Percentiles rank a stretch among this genome's conserved stretches.
These are phyloP conservation scores for Gonocerus acuteangulatus DNA, from an alignment of 2,888 invertebrate genomes.

Conservation along the genomic window DNA sequence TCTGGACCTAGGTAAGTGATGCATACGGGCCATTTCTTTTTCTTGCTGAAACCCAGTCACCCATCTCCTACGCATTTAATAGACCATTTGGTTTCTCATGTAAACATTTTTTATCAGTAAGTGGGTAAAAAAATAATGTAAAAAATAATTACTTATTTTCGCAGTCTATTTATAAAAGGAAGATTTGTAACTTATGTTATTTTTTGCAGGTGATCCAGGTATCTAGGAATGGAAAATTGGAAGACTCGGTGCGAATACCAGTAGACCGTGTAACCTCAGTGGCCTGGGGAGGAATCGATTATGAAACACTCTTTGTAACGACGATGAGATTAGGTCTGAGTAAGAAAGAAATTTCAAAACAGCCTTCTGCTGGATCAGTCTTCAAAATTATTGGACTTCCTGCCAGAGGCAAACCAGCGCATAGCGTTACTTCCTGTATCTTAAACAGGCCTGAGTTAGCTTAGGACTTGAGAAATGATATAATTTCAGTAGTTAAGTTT, in stretches of 20 bases:
- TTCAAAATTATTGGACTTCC: slow-evolving; percentile 45
- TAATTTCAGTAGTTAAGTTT: too few species aligned
- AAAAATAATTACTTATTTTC: too few species aligned
- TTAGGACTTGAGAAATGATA: too few species aligned
- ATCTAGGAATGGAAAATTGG: slow-evolving; percentile 49
- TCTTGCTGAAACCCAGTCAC: too few species aligned
- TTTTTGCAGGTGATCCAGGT: slow-evolving; percentile 53
- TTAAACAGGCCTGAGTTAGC: not conserved
- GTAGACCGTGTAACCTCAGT: slow-evolving; percentile 58
- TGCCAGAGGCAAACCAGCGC: slow-evolving; percentile 42
- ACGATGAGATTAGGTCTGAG: slow-evolving; percentile 48
- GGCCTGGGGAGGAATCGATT: slow-evolving; percentile 59
- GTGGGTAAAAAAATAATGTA: too few species aligned
- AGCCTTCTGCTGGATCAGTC: slow-evolving; percentile 47
- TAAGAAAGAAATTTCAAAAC: slow-evolving; percentile 47
- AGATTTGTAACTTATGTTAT: not conserved
- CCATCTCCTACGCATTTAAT: too few species aligned
- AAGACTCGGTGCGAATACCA: slow-evolving; percentile 53
- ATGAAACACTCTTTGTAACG: slow-evolving; percentile 60
- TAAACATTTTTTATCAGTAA: too few species aligned
- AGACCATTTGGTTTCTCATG: too few species aligned
- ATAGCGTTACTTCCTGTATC: not conserved
- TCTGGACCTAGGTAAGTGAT: too few species aligned
- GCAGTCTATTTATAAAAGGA: too few species aligned
- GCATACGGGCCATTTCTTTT: too few species aligned